Base-by-base conservation (phyloP, 2,113 vertebrate genomes). In the Mionectes macconnelli region DNA sequence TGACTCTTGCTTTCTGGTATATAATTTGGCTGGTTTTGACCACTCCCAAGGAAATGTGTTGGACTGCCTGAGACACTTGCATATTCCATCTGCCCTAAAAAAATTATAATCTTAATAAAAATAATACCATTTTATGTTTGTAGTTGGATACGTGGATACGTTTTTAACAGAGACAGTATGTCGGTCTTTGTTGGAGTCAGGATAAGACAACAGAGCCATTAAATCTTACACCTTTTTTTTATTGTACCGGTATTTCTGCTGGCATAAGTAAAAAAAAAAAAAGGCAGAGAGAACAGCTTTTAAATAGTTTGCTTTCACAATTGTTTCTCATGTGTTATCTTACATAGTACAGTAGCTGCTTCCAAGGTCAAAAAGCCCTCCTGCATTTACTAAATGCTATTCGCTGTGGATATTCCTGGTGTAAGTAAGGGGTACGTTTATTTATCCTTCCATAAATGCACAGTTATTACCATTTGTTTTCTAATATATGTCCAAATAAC, bases 391-490 rank as follows among this genome's bases (percentile, higher is more conserved):
- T 79, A 64, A 95, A 87, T 59, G 11, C 10, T 89, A 20, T 76
- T 81, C 70, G 80, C 47, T 92, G 56, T 94, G 84, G 31, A 79
- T 96, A 52, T 20, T 91, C 68, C 66, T 11, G n/a, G n/a, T 75
- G 20, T 52, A 60, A 44, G 40, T 20, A 66, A 60, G 50, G n/a
- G 28, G 72, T 14, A 47, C 1, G 4, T 15, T 91, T 96, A 94
- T 84, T 97, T 95, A 92, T 82, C 21, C 59, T 96, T 97, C 93
- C 27, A 50, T 82, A 94, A 96, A 25, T 87, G 59, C 60, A 60
- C 64, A 40, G 31, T 92, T 76, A 91, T 77, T 92, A 69, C 42
- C 23, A 89, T 96, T 94, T 95, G n/a, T 94, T 96, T 90, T 87
- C 67, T 89, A 88, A 52, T 72, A 69, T 14, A 52, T 59, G 69